phyloP scores from a whole-genome alignment of 2,888 invertebrate species.

The Drosophila mettleri region DNA sequence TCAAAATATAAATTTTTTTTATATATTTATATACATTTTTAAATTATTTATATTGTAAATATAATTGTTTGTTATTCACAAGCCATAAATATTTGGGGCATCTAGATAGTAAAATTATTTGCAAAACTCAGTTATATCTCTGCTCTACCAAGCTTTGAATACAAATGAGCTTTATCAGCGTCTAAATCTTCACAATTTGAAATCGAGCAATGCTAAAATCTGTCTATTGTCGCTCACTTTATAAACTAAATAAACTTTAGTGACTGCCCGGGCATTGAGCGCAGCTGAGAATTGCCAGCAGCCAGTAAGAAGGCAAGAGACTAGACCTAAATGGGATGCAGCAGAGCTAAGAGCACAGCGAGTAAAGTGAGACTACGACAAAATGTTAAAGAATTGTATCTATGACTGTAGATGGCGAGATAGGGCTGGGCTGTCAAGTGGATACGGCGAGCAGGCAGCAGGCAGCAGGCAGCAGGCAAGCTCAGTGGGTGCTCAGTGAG shows the following conservation, averaged over 20 bases:
- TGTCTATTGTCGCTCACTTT: background rate
- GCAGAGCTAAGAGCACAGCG: conserved; percentile 27
- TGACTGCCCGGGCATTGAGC: conserved; percentile 28
- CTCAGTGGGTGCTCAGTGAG: conserved; percentile 30
- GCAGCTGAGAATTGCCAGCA: conserved; percentile 6
- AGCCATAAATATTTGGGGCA: background rate
- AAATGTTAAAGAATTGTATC: conserved; percentile 54
- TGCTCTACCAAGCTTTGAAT: background rate
- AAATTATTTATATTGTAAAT: too few species aligned
- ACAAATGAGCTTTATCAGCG: background rate
- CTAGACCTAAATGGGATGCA: conserved; percentile 23
- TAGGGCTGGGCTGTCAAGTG: conserved; percentile 45
- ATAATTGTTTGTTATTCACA: too few species aligned
- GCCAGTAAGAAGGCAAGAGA: conserved; percentile 13
- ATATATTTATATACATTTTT: too few species aligned
- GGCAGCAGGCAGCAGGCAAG: conserved; percentile 14
- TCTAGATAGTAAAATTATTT: background rate
- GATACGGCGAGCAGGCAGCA: conserved; percentile 10
- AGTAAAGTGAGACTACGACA: conserved; percentile 53
- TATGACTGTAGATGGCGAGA: conserved; percentile 61
- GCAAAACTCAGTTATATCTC: background rate
- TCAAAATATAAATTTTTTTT: too few species aligned
- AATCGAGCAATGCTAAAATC: background rate
- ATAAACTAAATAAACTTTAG: conserved; percentile 19
- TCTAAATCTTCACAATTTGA: background rate